phyloP scores from a whole-genome alignment of 2,888 invertebrate species.

The Hipparchia sbordonii region DNA sequence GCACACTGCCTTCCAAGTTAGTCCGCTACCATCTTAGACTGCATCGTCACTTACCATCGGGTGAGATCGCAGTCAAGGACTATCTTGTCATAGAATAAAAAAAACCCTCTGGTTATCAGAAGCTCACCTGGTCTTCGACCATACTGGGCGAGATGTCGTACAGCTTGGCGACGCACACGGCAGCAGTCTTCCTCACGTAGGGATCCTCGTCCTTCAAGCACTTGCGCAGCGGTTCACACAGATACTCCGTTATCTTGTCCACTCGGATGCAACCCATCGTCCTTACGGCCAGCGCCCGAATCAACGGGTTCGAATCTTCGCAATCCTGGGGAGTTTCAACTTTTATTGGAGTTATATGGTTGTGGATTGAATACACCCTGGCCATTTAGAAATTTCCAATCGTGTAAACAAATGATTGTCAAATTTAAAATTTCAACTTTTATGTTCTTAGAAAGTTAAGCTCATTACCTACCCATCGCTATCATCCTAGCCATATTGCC shows the following conservation, averaged over 20 bases:
- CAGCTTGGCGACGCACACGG: constrained; percentile 99
- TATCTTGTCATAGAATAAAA: no score
- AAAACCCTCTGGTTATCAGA: background rate
- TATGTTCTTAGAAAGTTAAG: no score
- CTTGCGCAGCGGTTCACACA: constrained; percentile 98
- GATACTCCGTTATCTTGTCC: constrained; percentile 99
- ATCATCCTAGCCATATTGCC: no score
- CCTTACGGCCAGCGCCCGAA: constrained; percentile 98
- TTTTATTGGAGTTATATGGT: constrained; percentile 18
- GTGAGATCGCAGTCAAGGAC: no score
- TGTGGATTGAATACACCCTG: constrained; percentile 13
- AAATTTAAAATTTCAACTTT: no score
- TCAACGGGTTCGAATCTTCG: constrained; percentile 99
- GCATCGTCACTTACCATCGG: no score
- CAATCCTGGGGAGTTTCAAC: constrained; percentile 88
- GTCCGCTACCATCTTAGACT: no score
- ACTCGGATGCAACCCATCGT: constrained; percentile 99
- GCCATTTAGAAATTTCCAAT: constrained; percentile 7
- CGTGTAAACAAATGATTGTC: background rate
- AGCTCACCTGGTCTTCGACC: constrained; percentile 80
- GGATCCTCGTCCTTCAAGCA: constrained; percentile 98
- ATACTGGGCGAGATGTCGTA: constrained; percentile 95
- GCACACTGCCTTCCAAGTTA: no score
- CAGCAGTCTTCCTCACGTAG: constrained; percentile 99
- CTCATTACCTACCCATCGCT: no score